Percentiles rank a stretch among this genome's conserved stretches.
Conservation (phyloP, 2,888 invertebrate species). For the Xanthorhoe spadicearia region DNA sequence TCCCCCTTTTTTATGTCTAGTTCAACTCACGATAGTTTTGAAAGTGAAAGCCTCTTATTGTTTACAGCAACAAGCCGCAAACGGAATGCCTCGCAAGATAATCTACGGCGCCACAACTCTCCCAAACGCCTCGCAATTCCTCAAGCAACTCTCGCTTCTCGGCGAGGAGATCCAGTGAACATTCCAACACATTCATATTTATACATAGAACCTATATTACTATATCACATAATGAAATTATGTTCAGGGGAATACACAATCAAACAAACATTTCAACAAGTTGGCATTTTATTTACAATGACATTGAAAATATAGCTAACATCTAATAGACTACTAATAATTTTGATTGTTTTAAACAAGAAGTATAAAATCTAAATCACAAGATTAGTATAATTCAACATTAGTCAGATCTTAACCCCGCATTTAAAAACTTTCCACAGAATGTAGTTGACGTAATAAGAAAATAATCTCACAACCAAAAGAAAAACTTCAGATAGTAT, state of each 20-base stretch:
- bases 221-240: constrained; percentile 52
- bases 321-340: constrained; percentile 82
- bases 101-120: constrained; percentile 98
- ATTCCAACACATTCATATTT: constrained; percentile 58
- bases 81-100: constrained; percentile 90
- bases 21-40: too few relatives aligned
- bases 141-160: constrained; percentile 94
- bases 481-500: constrained; percentile 39
- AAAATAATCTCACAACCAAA: constrained; percentile 61
- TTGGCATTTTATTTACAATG: constrained; percentile 86
- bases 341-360: constrained; percentile 84
- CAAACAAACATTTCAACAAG: constrained; percentile 80
- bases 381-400: constrained; percentile 76
- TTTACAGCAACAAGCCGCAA: constrained; percentile 87
- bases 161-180: constrained; percentile 88
- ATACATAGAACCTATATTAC: constrained; percentile 44
- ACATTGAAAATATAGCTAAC: constrained; percentile 85
- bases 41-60: too few relatives aligned
- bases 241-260: constrained; percentile 57
- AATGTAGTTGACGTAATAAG: constrained; percentile 47
- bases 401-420: constrained; percentile 75
- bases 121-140: constrained; percentile 96
- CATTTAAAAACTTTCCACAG: constrained; percentile 56
- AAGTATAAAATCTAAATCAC: constrained; percentile 85
- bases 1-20: too few relatives aligned